These are phyloP conservation scores for Heloderma charlesbogerti DNA, from an alignment of 2,113 vertebrate species.

Conservation along the genomic window DNA sequence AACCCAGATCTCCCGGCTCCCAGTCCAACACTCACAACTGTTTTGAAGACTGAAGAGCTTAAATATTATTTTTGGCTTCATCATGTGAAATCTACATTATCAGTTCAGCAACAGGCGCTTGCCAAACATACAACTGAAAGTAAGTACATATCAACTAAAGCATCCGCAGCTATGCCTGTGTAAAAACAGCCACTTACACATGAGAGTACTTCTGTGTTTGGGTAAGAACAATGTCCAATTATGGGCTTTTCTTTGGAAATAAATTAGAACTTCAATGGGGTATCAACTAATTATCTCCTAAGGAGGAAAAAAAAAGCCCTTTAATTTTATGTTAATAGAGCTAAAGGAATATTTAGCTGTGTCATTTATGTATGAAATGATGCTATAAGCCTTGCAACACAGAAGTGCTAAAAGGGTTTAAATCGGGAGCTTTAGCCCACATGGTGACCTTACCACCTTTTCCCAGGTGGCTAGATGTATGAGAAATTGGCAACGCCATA, in stretches of 20 bases:
- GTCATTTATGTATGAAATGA: conserved; percentile 43
- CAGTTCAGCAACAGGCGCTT: not conserved
- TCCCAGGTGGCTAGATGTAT: conserved; percentile 38
- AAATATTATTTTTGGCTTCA: not conserved
- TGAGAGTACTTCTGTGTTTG: conserved; percentile 37
- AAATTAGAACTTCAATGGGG: conserved; percentile 53
- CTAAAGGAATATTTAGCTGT: conserved; percentile 53
- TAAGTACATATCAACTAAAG: conserved; percentile 26
- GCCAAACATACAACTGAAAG: not conserved
- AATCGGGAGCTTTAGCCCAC: conserved; percentile 20
- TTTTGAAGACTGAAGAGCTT: not conserved
- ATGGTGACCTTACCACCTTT: conserved; percentile 39
- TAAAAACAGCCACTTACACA: conserved; percentile 15
- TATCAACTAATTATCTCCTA: conserved; percentile 52
- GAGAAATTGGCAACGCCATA: conserved; percentile 43
- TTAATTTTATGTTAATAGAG: conserved; percentile 53
- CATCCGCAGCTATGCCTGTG: conserved; percentile 9
- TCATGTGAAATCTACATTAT: not conserved
- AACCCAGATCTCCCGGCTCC: not conserved
- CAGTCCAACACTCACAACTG: not conserved
- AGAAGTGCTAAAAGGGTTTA: conserved; percentile 42
- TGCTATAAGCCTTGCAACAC: conserved; percentile 16
- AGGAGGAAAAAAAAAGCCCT: conserved; percentile 32
- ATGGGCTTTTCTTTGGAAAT: conserved; percentile 59
- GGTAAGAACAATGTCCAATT: conserved; percentile 48